Evolutionary conservation across 2,113 vertebrate species (phyloP), one percentile per base, ranked within the genome.

Genomic region (Petrocephalus zakoni): DNA sequence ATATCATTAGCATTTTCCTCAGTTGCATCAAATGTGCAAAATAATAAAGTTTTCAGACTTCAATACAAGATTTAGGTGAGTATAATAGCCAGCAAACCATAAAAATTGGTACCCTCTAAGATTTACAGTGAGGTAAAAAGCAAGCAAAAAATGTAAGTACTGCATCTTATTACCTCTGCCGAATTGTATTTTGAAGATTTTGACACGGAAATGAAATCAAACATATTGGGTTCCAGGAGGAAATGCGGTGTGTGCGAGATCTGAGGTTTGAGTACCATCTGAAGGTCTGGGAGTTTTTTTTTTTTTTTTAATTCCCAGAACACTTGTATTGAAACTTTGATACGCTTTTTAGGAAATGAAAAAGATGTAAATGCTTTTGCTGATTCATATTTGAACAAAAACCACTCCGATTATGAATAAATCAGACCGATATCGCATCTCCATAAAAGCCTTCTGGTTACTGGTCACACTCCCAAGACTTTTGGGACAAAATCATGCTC

Each of bases 101-200:
- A 96, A 97, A 98, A 97, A 96, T 96, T 96, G 95, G 93, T 93
- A 94, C 92, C 96, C 97, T 95, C 93, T 87, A 49, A 2, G 94
- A 94, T 95, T 96, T 95, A 93, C 92, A 95, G 95, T 96, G 94
- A 93, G 93, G 92, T 93, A 90, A 92, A 94, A 94, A 93, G 93
- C 92, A 93, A 93, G 90, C 92, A 93, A 88, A 95, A n/a, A 95
- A 96, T 95, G 93, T 93, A 94, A 91, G 91, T 90, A 93, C 93
- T 94, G 91, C n/a, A n/a, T n/a, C n/a, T 93, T 93, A 90, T 89
- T 91, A 95, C 91, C 90, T 95, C 92, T 90, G 87, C 78, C 91
- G 88, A 92, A 88, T 91, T 89, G 90, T 94, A 93, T 93, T 94
- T 93, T 95, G 91, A 37, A 93, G 93, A 94, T 94, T 94, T 93